Evolutionary conservation across 2,797 vertebrate genomes (phyloP), one percentile per base, ranked within the genome.

Genomic region (Crax fasciolata): DNA sequence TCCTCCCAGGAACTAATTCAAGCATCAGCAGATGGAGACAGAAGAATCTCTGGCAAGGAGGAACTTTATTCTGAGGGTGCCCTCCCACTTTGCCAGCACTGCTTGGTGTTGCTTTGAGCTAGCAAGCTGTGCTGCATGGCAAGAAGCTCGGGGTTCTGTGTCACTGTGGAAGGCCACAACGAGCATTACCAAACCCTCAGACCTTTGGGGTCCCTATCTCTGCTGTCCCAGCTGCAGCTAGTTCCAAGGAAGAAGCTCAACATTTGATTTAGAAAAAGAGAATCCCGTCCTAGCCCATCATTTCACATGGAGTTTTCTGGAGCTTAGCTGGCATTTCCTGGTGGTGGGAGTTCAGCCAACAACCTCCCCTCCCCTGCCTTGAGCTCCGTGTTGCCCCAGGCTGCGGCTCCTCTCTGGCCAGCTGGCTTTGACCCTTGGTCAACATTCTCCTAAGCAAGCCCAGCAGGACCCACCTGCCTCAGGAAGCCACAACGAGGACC

Each of bases 81-180:
- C 18, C 24, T 48, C 38, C 62, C 1, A 6, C 43, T 57, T 24
- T 38, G 43, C 35, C 35, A 54, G 39, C 55, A 23, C 10, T 4
- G 7, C 6, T 11, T 71, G 44, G 16, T 1, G 2, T 21, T 13
- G 13, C 27, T 28, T 44, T 7, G 38, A 63, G 51, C n/a, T 44
- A 20, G 23, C 1, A 5, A 65, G 44, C 44, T 20, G 6, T 4
- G 3, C 5, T 20, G 17, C 32, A 7, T 0, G 5, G 39, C 67
- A 59, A 19, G 54, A 75, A 54, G 28, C 18, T 41, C 10, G 12
- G 41, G 10, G 58, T 75, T 79, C 43, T 57, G 12, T 68, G 52
- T 35, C 44, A 28, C 19, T 28, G 11, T 19, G 41, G 32, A 72
- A 89, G 51, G 12, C 41, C 10, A 9, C 61, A 17, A 1, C 52